A percentile compares a stretch with the other conserved stretches of the same genome.
Conservation (phyloP, 1,140 invertebrate species). For the Hylyphantes graminicola region DNA sequence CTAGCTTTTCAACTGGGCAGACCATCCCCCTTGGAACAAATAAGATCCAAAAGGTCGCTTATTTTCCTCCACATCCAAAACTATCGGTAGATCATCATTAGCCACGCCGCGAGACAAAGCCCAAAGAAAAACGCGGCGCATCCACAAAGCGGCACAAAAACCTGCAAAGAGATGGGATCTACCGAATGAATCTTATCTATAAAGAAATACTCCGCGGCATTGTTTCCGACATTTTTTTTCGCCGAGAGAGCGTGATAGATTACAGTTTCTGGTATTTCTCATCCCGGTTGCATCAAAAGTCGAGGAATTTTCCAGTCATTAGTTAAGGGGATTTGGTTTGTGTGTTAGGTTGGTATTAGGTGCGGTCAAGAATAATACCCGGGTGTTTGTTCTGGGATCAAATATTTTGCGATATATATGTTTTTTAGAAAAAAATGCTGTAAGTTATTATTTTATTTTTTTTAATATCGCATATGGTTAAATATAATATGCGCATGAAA, state of each 20-base stretch:
- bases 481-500: no score
- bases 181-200: conserved; percentile 45
- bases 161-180: conserved; percentile 30
- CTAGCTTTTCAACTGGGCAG: no score
- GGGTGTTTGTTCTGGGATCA: no score
- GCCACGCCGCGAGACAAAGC: conserved; percentile 36
- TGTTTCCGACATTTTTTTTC: conserved; percentile 20
- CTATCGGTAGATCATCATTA: conserved; percentile 59
- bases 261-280: conserved; percentile 26
- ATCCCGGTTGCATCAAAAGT: conserved; percentile 11
- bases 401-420: no score
- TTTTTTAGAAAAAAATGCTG: no score
- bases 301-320: conserved; percentile 15
- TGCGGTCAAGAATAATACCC: no score
- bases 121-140: conserved; percentile 8
- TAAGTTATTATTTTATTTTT: no score
- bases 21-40: no score
- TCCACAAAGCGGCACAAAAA: conserved; percentile 6
- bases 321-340: not conserved
- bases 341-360: not conserved
- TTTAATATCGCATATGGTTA: no score
- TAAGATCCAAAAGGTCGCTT: no score
- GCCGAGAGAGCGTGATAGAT: conserved; percentile 42
- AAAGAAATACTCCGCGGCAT: conserved; percentile 40
- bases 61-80: conserved; percentile 9